phyloP scores from a whole-genome alignment of 30 jellyfish, hydroid and myxozoan genomes.

The Hydractinia echinata region DNA sequence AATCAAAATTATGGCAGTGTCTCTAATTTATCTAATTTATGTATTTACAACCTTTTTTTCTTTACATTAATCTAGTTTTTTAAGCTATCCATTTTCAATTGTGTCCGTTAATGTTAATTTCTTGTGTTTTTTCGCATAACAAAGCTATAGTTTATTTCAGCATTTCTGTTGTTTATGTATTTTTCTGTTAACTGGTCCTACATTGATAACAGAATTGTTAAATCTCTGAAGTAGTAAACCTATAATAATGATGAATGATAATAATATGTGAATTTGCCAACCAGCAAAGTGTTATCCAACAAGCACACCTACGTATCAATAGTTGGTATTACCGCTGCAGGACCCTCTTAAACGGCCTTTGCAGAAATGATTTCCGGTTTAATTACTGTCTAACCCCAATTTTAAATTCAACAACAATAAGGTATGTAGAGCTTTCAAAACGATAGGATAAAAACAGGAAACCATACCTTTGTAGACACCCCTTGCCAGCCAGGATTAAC shows the following conservation, averaged over 20 bases:
- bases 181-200: slow-evolving; percentile 6
- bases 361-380: no score
- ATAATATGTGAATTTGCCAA: not conserved
- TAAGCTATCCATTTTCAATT: not conserved
- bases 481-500: no score
- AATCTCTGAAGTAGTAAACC: slow-evolving; percentile 33
- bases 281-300: no score
- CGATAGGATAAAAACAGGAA: no score
- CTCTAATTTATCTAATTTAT: not conserved
- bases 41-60: not conserved
- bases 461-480: no score
- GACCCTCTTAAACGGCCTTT: no score
- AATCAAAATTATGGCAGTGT: not conserved
- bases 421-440: no score
- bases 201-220: slow-evolving; percentile 35
- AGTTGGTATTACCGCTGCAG: no score
- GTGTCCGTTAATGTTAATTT: not conserved
- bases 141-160: not conserved
- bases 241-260: slow-evolving; percentile 7
- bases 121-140: no score
- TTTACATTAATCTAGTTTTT: not conserved
- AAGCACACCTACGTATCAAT: no score
- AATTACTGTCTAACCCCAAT: no score
- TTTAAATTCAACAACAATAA: no score
- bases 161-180: not conserved